Evolutionary conservation across 2,797 vertebrate genomes (phyloP).

Genomic region (Calcarius lapponicus): DNA sequence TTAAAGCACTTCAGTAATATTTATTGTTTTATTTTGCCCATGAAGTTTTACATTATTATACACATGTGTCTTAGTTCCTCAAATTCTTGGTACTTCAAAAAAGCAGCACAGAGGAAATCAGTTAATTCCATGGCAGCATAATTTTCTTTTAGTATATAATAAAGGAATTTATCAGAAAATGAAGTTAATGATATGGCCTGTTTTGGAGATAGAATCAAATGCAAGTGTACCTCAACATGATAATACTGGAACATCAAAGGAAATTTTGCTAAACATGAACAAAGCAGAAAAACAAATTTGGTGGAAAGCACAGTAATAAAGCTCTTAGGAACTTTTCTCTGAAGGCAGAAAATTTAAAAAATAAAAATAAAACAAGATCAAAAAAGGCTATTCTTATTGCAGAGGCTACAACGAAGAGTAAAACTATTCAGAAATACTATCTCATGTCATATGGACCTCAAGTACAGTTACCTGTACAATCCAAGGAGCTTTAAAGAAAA

Average conservation of each 20-base stretch:
- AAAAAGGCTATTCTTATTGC: not conserved
- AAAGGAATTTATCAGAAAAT: slow-evolving; percentile 11
- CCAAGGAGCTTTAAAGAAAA: not conserved
- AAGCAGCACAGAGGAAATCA: not conserved
- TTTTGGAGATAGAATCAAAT: slow-evolving; percentile 48
- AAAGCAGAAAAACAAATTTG: slow-evolving; percentile 5
- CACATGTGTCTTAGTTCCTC: not conserved
- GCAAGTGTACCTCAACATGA: not conserved
- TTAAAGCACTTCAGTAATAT: not conserved
- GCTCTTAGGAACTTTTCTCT: not conserved
- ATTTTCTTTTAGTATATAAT: not conserved
- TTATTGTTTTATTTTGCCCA: not conserved
- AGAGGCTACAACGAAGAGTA: not conserved
- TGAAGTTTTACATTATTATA: not conserved
- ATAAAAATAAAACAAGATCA: not conserved
- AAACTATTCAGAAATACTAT: not conserved
- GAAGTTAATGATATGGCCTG: not conserved
- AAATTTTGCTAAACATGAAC: not conserved
- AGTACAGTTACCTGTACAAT: not conserved
- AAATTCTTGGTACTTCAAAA: not conserved
- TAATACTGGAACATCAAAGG: slow-evolving; percentile 16
- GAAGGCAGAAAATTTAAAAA: not conserved
- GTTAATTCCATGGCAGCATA: not conserved
- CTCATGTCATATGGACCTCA: not conserved
- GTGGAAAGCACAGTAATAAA: not conserved